Evolutionary conservation across 2,888 invertebrate genomes (phyloP).

Genomic region (Spilosoma lubricipeda): DNA sequence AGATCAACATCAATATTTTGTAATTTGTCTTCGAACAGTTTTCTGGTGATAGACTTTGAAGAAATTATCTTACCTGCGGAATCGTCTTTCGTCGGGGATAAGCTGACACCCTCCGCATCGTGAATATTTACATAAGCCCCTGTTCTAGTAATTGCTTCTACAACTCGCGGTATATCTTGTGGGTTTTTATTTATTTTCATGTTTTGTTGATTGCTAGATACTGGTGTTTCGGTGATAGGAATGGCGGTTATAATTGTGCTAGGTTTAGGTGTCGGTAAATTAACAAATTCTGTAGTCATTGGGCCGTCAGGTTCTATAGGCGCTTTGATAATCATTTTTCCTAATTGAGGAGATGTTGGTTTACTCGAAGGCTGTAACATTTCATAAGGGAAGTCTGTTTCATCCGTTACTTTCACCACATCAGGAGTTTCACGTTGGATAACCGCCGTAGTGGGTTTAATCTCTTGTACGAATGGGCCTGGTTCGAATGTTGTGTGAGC

Average conservation of each 20-base stretch:
- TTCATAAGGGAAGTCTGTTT: conserved; percentile 81
- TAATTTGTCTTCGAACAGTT: conserved; percentile 57
- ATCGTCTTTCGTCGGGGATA: conserved; percentile 87
- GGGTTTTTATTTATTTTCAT: conserved; percentile 65
- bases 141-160: conserved; percentile 81
- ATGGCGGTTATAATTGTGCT: conserved; percentile 88
- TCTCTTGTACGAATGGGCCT: conserved; percentile 93
- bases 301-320: conserved; percentile 78
- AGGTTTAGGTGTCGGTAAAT: conserved; percentile 85
- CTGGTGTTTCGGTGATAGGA: conserved; percentile 73
- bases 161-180: conserved; percentile 76
- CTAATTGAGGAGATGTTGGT: conserved; percentile 88
- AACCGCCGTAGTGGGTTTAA: conserved; percentile 73
- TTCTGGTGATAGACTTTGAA: conserved; percentile 62
- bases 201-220: conserved; percentile 60
- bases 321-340: conserved; percentile 88
- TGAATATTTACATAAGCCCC: conserved; percentile 92
- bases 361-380: conserved; percentile 73
- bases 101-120: conserved; percentile 87
- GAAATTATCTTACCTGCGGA: conserved; percentile 89
- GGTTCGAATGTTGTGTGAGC: conserved; percentile 95
- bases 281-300: conserved; percentile 85
- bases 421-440: conserved; percentile 78
- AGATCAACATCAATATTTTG: conserved; percentile 58
- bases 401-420: conserved; percentile 74